A percentile compares a stretch with the other conserved stretches of the same genome.
These are phyloP conservation scores for Heliopora coerulea DNA, from an alignment of 92 coral and sea anemone species.

Conservation along the genomic window DNA sequence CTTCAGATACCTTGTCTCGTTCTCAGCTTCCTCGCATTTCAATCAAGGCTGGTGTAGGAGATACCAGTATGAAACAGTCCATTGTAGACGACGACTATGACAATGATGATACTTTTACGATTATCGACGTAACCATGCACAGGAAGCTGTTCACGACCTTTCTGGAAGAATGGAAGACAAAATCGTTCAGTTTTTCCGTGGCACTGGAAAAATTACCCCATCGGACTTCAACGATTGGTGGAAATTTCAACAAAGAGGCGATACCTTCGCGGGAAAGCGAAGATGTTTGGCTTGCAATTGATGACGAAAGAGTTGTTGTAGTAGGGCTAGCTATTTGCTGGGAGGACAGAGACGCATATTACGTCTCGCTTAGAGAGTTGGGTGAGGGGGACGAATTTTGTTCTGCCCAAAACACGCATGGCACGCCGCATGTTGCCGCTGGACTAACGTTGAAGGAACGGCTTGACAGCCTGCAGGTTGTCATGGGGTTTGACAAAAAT, in stretches of 20 bases:
- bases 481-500: constrained; percentile 59
- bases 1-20: constrained; percentile 9
- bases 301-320: constrained; percentile 67
- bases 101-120: constrained; percentile 30
- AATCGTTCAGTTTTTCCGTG: constrained; percentile 72
- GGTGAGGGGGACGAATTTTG: constrained; percentile 36
- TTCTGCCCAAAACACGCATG: constrained; percentile 43
- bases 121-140: constrained; percentile 76
- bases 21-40: constrained; percentile 31
- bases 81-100: too few species aligned
- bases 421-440: constrained; percentile 59
- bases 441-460: constrained; percentile 60
- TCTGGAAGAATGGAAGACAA: constrained; percentile 71
- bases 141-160: constrained; percentile 65
- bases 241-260: constrained; percentile 66
- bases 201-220: constrained; percentile 72
- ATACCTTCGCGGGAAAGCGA: background rate
- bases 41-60: constrained; percentile 2
- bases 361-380: constrained; percentile 63
- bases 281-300: constrained; percentile 54
- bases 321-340: constrained; percentile 92
- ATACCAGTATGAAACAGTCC: background rate
- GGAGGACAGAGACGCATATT: constrained; percentile 74
- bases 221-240: constrained; percentile 73
- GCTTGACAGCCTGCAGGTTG: constrained; percentile 59